Evolutionary conservation across 1,140 invertebrate genomes (phyloP), one percentile per base, ranked within the genome.

Genomic region (Drosophila arawakana): DNA sequence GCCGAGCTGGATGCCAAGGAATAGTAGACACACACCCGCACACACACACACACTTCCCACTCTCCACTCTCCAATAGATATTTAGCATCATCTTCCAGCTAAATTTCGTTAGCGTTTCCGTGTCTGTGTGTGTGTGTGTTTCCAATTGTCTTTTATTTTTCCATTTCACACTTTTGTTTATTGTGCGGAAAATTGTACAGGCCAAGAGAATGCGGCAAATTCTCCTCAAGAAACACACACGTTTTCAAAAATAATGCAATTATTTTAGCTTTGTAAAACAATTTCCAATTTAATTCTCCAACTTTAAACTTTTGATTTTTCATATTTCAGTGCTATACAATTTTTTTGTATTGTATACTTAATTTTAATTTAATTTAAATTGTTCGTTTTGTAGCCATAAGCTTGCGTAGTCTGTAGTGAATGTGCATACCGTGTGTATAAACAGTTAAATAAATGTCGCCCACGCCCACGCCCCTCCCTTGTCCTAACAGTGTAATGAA

Each of bases 1-100:
- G 95, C 54, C 37, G 37, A 81, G 95, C 94, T 65, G 97, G 93
- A 93, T 95, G 97, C 85, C 98, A 97, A 1, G 96, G 95, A 93
- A 97, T 96, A 93, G 70, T 37, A 7, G 21, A 57, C 30, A 11
- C 41, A 30, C 25, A 30, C 0, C 2, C 25, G 3, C 25, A 30
- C 25, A 30, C 25, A 30, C 25, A 30, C 25, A 30, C 25, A 30
- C 25, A 30, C 15, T 30, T 0, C 25, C 25, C 25, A 5, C 3
- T 6, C 25, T 2, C 25, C 4, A 30, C 25, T 30, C 25, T 30
- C 25, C 4, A 30, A 30, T 30, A 30, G 25, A 30, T 0, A 30
- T 30, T 30, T 30, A 30, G 25, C 25, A 30, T 30, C 3, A 30
- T 30, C 18, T 30, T 30, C 25, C 25, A 30, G 25, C 25, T 30